Evolutionary conservation across 2,888 invertebrate species (phyloP), one percentile per base, ranked within the genome.

Genomic region (Physocephala rufipes): DNA sequence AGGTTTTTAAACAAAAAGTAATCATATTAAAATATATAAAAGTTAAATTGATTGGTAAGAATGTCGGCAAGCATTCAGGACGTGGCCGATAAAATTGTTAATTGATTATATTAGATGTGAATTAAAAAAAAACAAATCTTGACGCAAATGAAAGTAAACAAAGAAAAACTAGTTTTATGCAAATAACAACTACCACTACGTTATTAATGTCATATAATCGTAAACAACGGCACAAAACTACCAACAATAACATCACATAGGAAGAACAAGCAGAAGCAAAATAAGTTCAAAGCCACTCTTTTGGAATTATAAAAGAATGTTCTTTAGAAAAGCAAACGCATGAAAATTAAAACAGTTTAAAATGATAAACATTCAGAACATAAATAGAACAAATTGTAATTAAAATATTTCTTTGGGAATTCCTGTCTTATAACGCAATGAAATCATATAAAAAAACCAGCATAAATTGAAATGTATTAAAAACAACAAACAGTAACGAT

Each of bases 81-180:
- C 49, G 45, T 28, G n/a, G 47, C 49, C 26, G 64, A 45, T 26
- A n/a, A 24, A 49, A 64, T 49, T 64, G 64, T 64, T 64, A 64
- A 2, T n/a, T 64, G 64, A 47, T 36, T 36, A 64, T n/a, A n/a
- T n/a, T n/a, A n/a, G n/a, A n/a, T n/a, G 49, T 13, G 64, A 47
- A 26, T 49, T 49, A 49, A 64, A 64, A 45, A 49, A 49, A n/a
- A 47, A 64, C 49, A 49, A 64, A 64, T 61, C 36, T 61, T 2
- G 19, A 61, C 9, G 30, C 9, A 1, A 16, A 61, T 36, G 36
- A 36, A 9, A 36, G 5, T 7, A 36, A 36, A 36, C 4, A 36
- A 7, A 36, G 4, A 36, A 36, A 4, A 36, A 36, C 36, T 7
- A 36, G 5, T 7, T 7, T 9, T 36, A 36, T 36, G 9, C 4